Percentiles rank a stretch among this genome's conserved stretches.
phyloP scores from a whole-genome alignment of 2,113 vertebrate species.

The Pandion haliaetus region DNA sequence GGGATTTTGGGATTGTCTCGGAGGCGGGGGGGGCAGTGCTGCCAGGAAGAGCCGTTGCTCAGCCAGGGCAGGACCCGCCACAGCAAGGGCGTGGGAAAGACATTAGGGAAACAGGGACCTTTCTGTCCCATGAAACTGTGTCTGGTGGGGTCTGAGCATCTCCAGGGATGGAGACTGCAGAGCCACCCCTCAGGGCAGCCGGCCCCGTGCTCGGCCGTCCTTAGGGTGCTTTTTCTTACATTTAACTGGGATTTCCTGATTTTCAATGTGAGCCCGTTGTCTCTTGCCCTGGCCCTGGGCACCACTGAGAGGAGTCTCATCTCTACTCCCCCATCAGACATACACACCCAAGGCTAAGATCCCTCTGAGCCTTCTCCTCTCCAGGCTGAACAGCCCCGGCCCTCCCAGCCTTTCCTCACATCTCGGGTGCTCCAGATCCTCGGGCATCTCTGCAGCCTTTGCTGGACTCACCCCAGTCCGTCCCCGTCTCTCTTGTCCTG shows the following conservation, averaged over 20 bases:
- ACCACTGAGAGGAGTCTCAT: rapidly evolving
- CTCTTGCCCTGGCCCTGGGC: background rate
- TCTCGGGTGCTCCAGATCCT: background rate
- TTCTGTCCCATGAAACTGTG: rapidly evolving
- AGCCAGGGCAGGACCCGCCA: rapidly evolving
- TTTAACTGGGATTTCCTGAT: background rate
- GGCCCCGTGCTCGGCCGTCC: rapidly evolving
- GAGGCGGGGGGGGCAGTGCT: rapidly evolving
- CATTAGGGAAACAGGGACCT: rapidly evolving
- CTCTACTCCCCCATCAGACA: background rate
- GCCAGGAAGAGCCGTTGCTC: background rate
- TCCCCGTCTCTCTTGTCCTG: background rate
- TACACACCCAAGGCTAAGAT: no score
- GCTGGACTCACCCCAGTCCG: background rate
- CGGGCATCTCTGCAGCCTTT: background rate
- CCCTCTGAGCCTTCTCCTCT: background rate
- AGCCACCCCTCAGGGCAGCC: background rate
- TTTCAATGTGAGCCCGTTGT: rapidly evolving
- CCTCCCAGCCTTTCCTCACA: background rate
- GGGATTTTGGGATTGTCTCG: background rate
- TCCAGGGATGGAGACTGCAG: background rate
- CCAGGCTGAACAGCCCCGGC: background rate
- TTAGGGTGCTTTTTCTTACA: rapidly evolving
- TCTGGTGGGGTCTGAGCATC: background rate
- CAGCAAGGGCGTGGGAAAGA: background rate